Evolutionary conservation across 2,797 vertebrate genomes (phyloP).

Genomic region (Pampus argenteus): DNA sequence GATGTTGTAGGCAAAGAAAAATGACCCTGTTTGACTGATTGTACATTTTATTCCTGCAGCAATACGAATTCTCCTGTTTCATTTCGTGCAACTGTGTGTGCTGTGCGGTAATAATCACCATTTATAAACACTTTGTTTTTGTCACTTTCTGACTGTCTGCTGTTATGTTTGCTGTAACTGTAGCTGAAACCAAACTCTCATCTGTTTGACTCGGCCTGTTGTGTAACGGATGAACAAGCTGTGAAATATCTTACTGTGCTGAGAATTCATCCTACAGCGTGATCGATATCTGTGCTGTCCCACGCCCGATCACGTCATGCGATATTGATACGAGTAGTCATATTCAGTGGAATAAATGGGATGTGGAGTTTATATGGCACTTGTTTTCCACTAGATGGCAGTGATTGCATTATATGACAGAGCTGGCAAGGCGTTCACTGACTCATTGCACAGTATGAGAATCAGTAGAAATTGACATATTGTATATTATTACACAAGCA

Average conservation of each 20-base stretch:
- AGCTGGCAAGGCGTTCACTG: not conserved
- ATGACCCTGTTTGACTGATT: conserved; percentile 18
- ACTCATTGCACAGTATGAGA: not conserved
- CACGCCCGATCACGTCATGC: not conserved
- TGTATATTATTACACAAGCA: not conserved
- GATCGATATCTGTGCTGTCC: conserved; percentile 6
- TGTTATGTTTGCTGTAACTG: conserved; percentile 5
- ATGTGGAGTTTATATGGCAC: conserved; percentile 32
- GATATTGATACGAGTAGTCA: not conserved
- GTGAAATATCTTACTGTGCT: conserved; percentile 13
- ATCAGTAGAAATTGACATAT: not conserved
- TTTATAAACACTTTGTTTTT: conserved; percentile 16
- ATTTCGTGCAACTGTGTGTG: conserved; percentile 41
- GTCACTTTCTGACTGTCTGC: not conserved
- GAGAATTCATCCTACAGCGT: conserved; percentile 4
- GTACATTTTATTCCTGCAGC: conserved; percentile 57
- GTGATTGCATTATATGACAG: conserved; percentile 21
- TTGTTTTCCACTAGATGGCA: conserved; percentile 63
- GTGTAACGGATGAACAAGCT: conserved; percentile 10
- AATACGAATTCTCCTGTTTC: conserved; percentile 53
- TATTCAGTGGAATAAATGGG: conserved; percentile 54
- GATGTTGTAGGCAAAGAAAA: conserved; percentile 25
- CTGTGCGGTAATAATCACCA: conserved; percentile 21
- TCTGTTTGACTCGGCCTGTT: conserved; percentile 6
- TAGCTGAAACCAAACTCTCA: not conserved